These are phyloP conservation scores for Pagrus major DNA, from an alignment of 2,113 vertebrate species.

Conservation along the genomic window DNA sequence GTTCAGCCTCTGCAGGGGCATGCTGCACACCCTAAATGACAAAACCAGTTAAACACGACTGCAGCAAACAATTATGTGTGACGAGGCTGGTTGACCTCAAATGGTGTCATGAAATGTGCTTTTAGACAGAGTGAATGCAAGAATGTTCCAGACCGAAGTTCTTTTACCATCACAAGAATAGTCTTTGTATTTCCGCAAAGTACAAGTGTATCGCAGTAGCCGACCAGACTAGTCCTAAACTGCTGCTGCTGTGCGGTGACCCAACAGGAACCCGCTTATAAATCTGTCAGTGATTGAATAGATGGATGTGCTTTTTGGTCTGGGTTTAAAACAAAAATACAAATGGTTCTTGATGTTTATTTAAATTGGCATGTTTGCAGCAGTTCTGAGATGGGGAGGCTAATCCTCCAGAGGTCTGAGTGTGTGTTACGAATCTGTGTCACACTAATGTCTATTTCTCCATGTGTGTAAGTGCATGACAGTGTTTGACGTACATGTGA, in stretches of 20 bases:
- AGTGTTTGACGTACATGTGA: slow-evolving; percentile 43
- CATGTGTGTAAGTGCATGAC: slow-evolving; percentile 10
- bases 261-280: slow-evolving; percentile 38
- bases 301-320: slow-evolving; percentile 44
- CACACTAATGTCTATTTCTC: slow-evolving; percentile 19
- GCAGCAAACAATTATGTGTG: neutral
- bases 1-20: neutral
- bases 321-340: slow-evolving; percentile 42
- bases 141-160: neutral
- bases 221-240: neutral
- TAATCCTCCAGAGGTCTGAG: slow-evolving; percentile 37
- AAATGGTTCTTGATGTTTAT: slow-evolving; percentile 65
- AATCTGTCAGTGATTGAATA: slow-evolving; percentile 55
- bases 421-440: neutral
- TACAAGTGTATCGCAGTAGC: slow-evolving; percentile 5
- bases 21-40: neutral
- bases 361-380: slow-evolving; percentile 63
- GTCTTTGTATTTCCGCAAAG: neutral
- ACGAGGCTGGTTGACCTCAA: neutral
- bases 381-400: slow-evolving; percentile 29
- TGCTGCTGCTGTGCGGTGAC: slow-evolving; percentile 10
- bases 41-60: neutral
- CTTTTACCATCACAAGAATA: neutral
- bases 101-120: neutral
- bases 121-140: neutral